Evolutionary conservation across 2,797 vertebrate genomes (phyloP).

Genomic region (Siniperca undulata): DNA sequence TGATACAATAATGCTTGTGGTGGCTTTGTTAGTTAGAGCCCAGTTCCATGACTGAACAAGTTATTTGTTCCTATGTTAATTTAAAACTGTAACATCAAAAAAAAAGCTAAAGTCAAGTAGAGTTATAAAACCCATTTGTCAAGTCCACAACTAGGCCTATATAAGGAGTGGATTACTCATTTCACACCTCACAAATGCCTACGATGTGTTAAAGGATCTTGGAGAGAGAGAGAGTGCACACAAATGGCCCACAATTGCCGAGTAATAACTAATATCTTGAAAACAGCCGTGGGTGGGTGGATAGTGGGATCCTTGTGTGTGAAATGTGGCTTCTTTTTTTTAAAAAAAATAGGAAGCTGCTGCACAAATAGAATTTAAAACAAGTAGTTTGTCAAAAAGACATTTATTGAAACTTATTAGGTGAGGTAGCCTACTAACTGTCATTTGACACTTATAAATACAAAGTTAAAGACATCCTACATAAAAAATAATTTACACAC

Average conservation of each 20-base stretch:
- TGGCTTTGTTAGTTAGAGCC: neutral
- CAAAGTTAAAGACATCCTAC: constrained; percentile 57
- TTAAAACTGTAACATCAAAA: constrained; percentile 31
- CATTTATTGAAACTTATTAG: constrained; percentile 70
- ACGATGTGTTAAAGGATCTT: constrained; percentile 65
- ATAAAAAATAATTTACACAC: constrained; percentile 72
- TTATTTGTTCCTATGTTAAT: constrained; percentile 52
- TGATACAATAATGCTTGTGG: neutral
- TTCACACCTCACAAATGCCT: constrained; percentile 81
- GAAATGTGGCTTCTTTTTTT: constrained; percentile 38
- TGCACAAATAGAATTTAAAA: constrained; percentile 33
- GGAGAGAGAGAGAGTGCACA: constrained; percentile 48
- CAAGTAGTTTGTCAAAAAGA: constrained; percentile 39
- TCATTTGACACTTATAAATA: constrained; percentile 71
- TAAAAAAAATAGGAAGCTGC: neutral
- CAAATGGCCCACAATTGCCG: constrained; percentile 68
- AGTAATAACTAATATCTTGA: constrained; percentile 71
- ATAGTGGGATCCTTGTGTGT: constrained; percentile 70
- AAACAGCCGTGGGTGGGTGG: constrained; percentile 69
- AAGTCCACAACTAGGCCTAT: constrained; percentile 61
- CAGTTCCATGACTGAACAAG: constrained; percentile 29
- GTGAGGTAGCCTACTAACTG: constrained; percentile 56
- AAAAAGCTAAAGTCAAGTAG: constrained; percentile 36
- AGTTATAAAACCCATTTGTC: constrained; percentile 71
- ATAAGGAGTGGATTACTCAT: constrained; percentile 77